A percentile compares a stretch with the other conserved stretches of the same genome.
Evolutionary conservation across 2,797 vertebrate genomes (phyloP).

Genomic region (Moxostoma hubbsi): DNA sequence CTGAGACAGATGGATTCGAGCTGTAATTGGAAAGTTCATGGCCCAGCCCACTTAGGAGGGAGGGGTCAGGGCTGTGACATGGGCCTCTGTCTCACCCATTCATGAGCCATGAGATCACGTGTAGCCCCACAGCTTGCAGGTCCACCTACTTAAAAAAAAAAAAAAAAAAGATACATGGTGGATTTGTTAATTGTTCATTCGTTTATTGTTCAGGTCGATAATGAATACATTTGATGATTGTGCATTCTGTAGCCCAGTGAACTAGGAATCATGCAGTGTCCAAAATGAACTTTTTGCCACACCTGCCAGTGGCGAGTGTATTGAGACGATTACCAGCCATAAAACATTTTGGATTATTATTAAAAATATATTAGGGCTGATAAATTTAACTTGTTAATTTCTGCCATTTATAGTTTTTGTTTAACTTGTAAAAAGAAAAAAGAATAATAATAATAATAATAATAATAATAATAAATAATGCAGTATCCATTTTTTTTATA

Average conservation of each 20-base stretch:
- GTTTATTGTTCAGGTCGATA: neutral
- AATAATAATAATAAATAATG: too few relatives aligned
- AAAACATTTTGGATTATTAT: too few relatives aligned
- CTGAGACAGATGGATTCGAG: constrained; percentile 17
- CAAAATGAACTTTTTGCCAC: neutral
- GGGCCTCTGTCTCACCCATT: constrained; percentile 34
- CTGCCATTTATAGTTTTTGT: too few relatives aligned
- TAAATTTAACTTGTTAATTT: too few relatives aligned
- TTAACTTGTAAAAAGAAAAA: too few relatives aligned
- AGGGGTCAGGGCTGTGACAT: constrained; percentile 34
- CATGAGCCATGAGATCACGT: constrained; percentile 48
- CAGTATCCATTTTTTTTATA: too few relatives aligned
- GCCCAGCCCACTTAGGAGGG: constrained; percentile 38
- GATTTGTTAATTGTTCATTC: constrained; percentile 22
- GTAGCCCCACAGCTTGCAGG: constrained; percentile 32
- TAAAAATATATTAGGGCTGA: too few relatives aligned
- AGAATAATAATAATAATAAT: too few relatives aligned
- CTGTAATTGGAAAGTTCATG: constrained; percentile 42
- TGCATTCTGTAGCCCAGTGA: neutral
- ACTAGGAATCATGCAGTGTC: neutral
- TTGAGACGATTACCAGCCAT: too few relatives aligned
- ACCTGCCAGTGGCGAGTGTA: too few relatives aligned
- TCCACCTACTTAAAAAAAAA: constrained; percentile 20
- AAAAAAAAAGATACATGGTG: constrained; percentile 33
- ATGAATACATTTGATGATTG: constrained; percentile 16